phyloP scores from a whole-genome alignment of 2,113 vertebrate species.

The Pelecanoides urinatrix region DNA sequence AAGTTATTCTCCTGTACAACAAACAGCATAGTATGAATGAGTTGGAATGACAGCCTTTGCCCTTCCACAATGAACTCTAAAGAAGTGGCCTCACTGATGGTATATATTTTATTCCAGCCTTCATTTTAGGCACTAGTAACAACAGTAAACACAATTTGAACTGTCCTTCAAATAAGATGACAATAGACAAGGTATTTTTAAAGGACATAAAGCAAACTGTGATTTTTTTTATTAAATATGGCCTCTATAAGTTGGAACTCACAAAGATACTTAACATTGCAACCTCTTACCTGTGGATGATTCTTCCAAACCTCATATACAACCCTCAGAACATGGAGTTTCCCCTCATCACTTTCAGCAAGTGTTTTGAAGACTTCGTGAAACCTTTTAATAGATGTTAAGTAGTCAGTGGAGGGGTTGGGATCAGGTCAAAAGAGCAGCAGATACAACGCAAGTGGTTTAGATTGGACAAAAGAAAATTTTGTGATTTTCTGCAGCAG shows the following conservation, averaged over 20 bases:
- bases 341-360: slow-evolving; percentile 94
- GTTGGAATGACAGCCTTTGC: background rate
- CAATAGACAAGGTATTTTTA: background rate
- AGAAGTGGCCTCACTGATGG: background rate
- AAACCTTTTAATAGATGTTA: slow-evolving; percentile 79
- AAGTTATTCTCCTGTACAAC: background rate
- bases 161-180: background rate
- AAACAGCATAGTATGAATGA: background rate
- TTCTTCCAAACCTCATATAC: slow-evolving; percentile 94
- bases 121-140: background rate
- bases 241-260: background rate
- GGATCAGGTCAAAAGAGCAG: background rate
- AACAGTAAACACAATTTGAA: background rate
- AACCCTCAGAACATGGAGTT: slow-evolving; percentile 91
- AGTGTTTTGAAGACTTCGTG: slow-evolving; percentile 94
- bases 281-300: slow-evolving; percentile 88
- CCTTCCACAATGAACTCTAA: background rate
- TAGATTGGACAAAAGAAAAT: background rate
- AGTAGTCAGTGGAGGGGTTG: background rate
- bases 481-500: background rate
- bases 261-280: background rate
- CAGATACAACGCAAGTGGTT: background rate
- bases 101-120: background rate
- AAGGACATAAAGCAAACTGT: background rate
- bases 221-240: background rate